Evolutionary conservation across 1,140 invertebrate genomes (phyloP), one percentile per base, ranked within the genome.

Genomic region (Zaprionus taronus): DNA sequence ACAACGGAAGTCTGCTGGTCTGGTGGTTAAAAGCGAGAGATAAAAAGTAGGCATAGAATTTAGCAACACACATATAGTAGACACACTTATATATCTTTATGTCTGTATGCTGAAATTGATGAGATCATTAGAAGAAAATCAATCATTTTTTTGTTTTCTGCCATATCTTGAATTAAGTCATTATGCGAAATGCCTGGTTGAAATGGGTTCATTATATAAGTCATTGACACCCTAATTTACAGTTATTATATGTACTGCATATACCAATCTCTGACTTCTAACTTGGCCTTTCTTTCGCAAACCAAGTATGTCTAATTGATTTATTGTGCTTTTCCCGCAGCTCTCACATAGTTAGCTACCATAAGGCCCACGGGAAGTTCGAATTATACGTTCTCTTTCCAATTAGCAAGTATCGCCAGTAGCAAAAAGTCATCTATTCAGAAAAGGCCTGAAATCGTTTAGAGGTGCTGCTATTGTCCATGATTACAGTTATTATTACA

Each of bases 191-290:
- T 20, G 20, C 4, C 22, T 14, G 47, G 3, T 51, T 12, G 47
- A 22, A 22, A 24, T 51, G 41, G 2, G 41, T 17, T 47, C 41
- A 51, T 51, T 51, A 51, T 51, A 24, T 51, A 51, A 51, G 47
- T 51, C 47, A 51, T 51, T 51, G 47, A 51, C 47, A 22, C 20
- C 47, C 47, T 24, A 51, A 51, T 51, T 51, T 51, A 51, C 47
- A 22, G 47, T 51, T 51, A 24, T 20, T 14, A 51, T 22, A 22
- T 9, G 17, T 49, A 49, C n/a, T 34, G 31, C 38, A 41, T 41
- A 15, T 41, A 41, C 15, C 38, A 15, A 41, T 11, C 14, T 14
- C 1, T 20, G 20, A 14, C 20, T 24, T 24, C 47, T 24, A 17
- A 49, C 12, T 49, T n/a, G n/a, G 47, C 9, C 47, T 51, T 47